Base-by-base conservation (phyloP, 2,888 invertebrate genomes). In the Pediacus dermestoides region DNA sequence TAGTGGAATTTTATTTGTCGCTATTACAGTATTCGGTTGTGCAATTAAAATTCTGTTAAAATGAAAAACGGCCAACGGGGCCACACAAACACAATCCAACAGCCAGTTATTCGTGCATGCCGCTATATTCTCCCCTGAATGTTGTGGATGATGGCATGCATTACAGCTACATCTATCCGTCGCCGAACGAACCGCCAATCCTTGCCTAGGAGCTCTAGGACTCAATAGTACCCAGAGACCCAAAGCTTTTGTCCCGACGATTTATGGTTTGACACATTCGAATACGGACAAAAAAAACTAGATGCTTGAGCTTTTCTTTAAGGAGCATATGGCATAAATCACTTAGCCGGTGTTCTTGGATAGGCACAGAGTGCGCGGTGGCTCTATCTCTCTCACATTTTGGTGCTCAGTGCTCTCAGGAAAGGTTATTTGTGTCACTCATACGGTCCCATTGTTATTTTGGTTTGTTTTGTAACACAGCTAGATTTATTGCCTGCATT, bases 191-290 rank as follows among this genome's bases (percentile, higher is more conserved):
- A 30, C 31, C 39, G 27, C 31, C 33, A 44, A 46, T 31, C n/a
- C n/a, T n/a, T n/a, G n/a, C n/a, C n/a, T n/a, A 15, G 37, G 36
- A 42, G 40, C 40, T n/a, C 49, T 49, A 52, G 52, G 48, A 47
- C 57, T 55, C 57, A 56, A 60, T 60, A 55, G 58, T 51, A 52
- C n/a, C n/a, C n/a, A n/a, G n/a, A n/a, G n/a, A n/a, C n/a, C n/a
- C n/a, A n/a, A n/a, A 52, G 55, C 61, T 56, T 61, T 62, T 62
- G 63, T 61, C 57, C 57, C n/a, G n/a, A n/a, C n/a, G n/a, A n/a
- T n/a, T n/a, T n/a, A 68, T 68, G 66, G 66, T 62, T 66, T 67
- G 68, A 68, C 68, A 68, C 66, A 67, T 67, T 67, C 65, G 64
- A 66, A 66, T 66, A 64, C 65, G 64, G 60, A 62, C 66, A 67